Base-by-base conservation (phyloP, 1,140 invertebrate species). In the Oncopeltus fasciatus region DNA sequence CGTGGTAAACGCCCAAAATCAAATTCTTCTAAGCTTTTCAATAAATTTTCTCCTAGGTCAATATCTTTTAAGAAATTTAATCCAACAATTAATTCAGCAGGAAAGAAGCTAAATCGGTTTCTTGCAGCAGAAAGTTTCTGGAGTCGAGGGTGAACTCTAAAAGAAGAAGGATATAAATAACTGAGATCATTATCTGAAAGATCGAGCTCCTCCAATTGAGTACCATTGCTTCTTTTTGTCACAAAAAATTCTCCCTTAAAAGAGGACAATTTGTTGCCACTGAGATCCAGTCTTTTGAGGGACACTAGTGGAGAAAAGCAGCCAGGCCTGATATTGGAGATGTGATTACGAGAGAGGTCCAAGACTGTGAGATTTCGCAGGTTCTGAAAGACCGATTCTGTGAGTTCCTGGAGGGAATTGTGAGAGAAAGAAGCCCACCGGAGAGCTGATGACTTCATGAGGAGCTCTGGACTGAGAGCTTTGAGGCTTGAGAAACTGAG, bases 61-160 rank as follows among this genome's bases (percentile, higher is more conserved):
- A 95, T 73, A 56, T 76, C 72, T 69, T 88, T 81, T 27, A 93
- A 72, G 69, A 83, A 87, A 70, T 88, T 67, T 47, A 74, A 59
- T 27, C 65, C 67, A n/a, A 81, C 80, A 60, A 92, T 82, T 43
- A 90, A 77, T 71, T 92, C 88, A 12, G 86, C 84, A 0, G 87
- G 86, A 72, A 92, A 91, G 69, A 86, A 84, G 60, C 82, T 83
- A 64, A 92, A 86, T 70, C 84, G 81, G 72, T 93, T 93, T 49
- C 81, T 76, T 0, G 78, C 75, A 0, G 89, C 78, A 57, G 80
- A 78, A 11, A 93, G 80, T 70, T 78, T 74, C 49, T 78, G 78
- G 20, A 93, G 69, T 28, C 85, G 75, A 0, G 86, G 84, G 72
- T 91, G 87, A 60, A 88, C 86, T 68, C 84, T 81, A 69, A 93